Base-by-base conservation (phyloP, 2,113 vertebrate genomes). In the Dermatemys mawii region DNA sequence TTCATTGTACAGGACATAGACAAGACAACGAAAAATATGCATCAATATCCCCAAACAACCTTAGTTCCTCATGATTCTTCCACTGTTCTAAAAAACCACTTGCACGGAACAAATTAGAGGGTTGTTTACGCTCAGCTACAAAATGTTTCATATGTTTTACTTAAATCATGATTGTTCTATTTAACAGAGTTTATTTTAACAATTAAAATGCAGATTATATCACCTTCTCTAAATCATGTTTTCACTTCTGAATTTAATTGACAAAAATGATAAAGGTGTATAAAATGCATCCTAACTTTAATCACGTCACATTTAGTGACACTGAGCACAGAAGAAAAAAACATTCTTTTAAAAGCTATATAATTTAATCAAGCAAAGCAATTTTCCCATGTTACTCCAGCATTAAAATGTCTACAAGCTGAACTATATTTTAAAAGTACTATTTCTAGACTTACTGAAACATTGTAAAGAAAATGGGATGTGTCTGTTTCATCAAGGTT, bases 291-390 rank as follows among this genome's bases (percentile, higher is more conserved):
- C 87, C 76, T 89, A 93, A 95, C 91, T 90, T 90, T 63, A 49
- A 14, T 29, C 75, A 6, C 13, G 24, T 85, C 84, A 92, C 80
- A 76, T 81, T 95, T 76, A 95, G 83, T 90, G 89, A 95, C 89
- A 91, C 29, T 46, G 53, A 94, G 86, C 86, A 60, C 86, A 86
- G 88, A 2, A 93, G 87, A 94, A 2, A 93, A 86, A 94, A 94
- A 95, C 51, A 81, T 57, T 91, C 87, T 94, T 91, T 80, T 53
- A 27, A 38, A 81, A 81, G 81, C 54, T 83, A 93, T 48, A 76
- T n/a, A 94, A 94, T 93, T 95, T 91, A 97, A 97, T 94, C 95
- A 89, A 95, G 78, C 78, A 88, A 94, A 93, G 84, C 84, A 22
- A 91, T 76, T 95, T 95, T 94, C 63, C 83, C 46, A 84, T 86